Conservation (phyloP, 2,113 vertebrate genomes). For the Colistium nudipinnis region DNA sequence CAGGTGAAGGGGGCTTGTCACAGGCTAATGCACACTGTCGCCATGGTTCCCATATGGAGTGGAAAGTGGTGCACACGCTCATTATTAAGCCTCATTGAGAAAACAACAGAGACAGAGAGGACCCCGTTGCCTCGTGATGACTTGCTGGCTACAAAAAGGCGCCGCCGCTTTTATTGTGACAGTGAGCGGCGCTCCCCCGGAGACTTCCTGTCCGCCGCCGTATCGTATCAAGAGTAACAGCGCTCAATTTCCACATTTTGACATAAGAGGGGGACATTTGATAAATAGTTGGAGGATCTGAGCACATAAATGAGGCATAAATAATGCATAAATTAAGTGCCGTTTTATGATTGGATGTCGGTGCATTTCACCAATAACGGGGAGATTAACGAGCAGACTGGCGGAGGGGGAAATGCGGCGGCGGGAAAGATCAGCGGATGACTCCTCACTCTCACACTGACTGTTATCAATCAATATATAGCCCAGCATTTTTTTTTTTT, state of each 20-base stretch:
- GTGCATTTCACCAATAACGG: conserved; percentile 74
- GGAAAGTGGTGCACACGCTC: conserved; percentile 30
- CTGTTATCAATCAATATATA: conserved; percentile 74
- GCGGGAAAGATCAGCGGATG: conserved; percentile 66
- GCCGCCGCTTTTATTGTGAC: conserved; percentile 53
- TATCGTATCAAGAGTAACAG: conserved; percentile 72
- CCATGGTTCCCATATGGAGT: conserved; percentile 23
- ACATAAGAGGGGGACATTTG: conserved; percentile 74
- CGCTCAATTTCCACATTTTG: conserved; percentile 77
- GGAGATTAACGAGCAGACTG: conserved; percentile 75
- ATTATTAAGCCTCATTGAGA: conserved; percentile 6
- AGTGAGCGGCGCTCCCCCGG: conserved; percentile 57
- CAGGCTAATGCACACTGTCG: conserved; percentile 34
- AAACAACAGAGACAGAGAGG: too few species aligned
- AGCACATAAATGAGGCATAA: conserved; percentile 80
- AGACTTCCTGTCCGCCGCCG: conserved; percentile 70
- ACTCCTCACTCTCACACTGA: conserved; percentile 61
- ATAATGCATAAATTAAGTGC: conserved; percentile 81
- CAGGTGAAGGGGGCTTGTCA: conserved; percentile 13
- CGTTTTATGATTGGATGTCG: conserved; percentile 78
- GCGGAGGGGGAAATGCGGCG: conserved; percentile 44
- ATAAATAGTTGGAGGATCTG: conserved; percentile 76
- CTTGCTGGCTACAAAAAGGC: conserved; percentile 27
- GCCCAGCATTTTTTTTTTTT: too few species aligned
- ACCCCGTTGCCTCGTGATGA: conserved; percentile 39